A percentile compares a stretch with the other conserved stretches of the same genome.
These are phyloP conservation scores for Ondatra zibethicus DNA, from an alignment of 2,113 vertebrate genomes.

Conservation along the genomic window DNA sequence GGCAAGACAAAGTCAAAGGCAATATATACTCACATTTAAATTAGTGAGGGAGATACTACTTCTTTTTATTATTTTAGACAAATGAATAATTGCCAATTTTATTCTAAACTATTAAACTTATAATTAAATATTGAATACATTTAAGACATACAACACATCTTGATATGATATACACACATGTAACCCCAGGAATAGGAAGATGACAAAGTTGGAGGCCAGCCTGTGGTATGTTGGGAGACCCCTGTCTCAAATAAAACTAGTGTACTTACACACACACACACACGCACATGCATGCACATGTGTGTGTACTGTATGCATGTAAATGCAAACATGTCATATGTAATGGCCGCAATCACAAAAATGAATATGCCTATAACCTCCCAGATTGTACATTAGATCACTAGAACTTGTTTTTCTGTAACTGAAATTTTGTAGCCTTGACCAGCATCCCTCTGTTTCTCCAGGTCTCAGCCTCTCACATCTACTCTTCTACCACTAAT, in stretches of 20 bases:
- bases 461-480: not conserved
- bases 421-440: not conserved
- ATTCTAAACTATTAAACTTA: not conserved
- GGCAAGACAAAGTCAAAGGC: not conserved
- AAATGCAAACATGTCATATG: not conserved
- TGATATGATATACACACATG: no score
- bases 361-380: not conserved
- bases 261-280: not conserved
- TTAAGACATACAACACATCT: not conserved
- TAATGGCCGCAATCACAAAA: not conserved
- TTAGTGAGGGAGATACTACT: not conserved
- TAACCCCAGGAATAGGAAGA: not conserved
- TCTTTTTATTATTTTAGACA: not conserved
- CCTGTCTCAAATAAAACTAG: not conserved
- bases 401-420: not conserved
- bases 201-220: not conserved
- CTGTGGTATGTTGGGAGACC: not conserved
- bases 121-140: not conserved
- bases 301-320: not conserved
- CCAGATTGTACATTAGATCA: not conserved
- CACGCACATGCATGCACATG: not conserved
- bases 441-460: not conserved
- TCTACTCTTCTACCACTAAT: not conserved
- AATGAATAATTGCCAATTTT: not conserved
- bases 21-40: not conserved